phyloP scores from a whole-genome alignment of 2,113 vertebrate genomes.

The Talpa occidentalis region DNA sequence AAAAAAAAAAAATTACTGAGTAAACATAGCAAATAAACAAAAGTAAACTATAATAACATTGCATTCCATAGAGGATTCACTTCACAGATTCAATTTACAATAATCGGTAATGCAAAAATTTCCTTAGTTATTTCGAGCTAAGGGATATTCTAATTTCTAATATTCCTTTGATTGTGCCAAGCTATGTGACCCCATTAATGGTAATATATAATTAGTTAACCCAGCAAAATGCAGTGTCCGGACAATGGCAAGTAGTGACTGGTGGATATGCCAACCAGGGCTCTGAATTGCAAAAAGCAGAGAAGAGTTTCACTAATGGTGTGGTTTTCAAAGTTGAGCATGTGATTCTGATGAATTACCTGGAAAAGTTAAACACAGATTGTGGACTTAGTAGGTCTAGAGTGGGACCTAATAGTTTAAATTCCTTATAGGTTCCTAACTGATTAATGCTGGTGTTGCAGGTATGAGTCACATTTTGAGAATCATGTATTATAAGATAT shows the following conservation, averaged over 20 bases:
- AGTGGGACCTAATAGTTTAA: background rate
- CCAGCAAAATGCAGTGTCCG: background rate
- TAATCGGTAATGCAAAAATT: background rate
- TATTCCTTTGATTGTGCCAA: background rate
- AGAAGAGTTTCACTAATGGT: background rate
- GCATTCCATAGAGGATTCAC: background rate
- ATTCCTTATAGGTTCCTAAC: background rate
- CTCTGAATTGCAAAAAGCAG: slow-evolving; percentile 9
- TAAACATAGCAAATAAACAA: background rate
- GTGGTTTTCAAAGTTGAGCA: background rate
- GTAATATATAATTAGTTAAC: background rate
- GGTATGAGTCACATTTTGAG: background rate
- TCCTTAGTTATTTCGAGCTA: slow-evolving; percentile 14
- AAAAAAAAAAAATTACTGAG: too few species aligned
- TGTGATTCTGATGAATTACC: background rate
- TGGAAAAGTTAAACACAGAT: background rate
- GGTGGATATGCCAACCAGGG: background rate
- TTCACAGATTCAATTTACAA: background rate
- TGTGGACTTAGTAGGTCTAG: background rate
- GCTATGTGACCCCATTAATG: background rate
- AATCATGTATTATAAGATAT: background rate
- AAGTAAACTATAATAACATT: background rate
- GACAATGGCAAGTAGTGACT: background rate
- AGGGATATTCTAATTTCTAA: background rate
- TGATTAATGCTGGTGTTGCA: background rate